Evolutionary conservation across 2,113 vertebrate genomes (phyloP), one percentile per base, ranked within the genome.

Genomic region (Syngnathus scovelli): DNA sequence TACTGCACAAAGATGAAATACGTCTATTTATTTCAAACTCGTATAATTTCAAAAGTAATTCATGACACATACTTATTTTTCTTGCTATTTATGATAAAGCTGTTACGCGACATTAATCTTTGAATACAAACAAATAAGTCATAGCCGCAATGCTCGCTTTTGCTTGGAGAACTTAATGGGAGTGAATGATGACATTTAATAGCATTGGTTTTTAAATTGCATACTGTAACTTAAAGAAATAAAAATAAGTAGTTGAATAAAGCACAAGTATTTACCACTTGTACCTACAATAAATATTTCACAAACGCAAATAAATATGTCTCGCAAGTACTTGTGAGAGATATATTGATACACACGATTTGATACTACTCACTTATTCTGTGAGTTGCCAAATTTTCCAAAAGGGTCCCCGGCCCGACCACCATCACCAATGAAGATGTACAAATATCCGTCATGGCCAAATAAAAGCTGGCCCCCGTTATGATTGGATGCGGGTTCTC

Each of bases 391-490:
- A 80, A 93, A 93, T 75, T 91, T 88, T 48, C 93, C 92, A 75
- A 93, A 94, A 2, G 93, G 92, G 70, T 93, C 93, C 23, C 93
- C 92, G 0, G 90, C 92, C 71, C 85, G 85, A 0, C 92, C 93
- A 0, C 92, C 93, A n/a, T 93, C 93, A 1, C 93, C 93, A 8
- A 90, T 92, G 70, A 94, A 93, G 69, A 94, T 89, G 80, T 93
- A 94, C 39, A 94, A 83, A 58, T 92, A 92, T 2, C 90, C 91
- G 1, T 94, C 93, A 11, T 85, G 78, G 1, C 91, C 93, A 59
- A 94, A 94, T 12, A 93, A 88, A 18, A 94, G 87, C 64, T 94
- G 92, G 7, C 93, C 93, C 49, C 93, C 93, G 19, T 94, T 94
- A 75, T 94, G 93, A 72, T 94, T 94, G 38, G 93, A 92, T 5